phyloP scores from a whole-genome alignment of 2,797 vertebrate genomes.

The Pangasius macronema region DNA sequence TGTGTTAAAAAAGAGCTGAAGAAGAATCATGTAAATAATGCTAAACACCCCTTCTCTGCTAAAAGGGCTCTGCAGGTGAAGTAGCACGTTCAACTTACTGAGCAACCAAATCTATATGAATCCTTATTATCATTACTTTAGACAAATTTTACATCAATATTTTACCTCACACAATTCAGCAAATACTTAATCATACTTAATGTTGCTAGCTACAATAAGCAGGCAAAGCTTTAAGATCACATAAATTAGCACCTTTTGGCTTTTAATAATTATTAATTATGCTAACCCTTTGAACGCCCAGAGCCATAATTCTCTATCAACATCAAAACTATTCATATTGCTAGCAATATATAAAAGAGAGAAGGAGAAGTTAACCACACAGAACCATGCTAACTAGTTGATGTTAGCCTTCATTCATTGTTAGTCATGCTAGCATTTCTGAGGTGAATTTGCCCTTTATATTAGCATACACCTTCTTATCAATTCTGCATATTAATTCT shows the following conservation, averaged over 20 bases:
- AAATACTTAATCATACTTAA: neutral
- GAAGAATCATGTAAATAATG: neutral
- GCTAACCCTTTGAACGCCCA: neutral
- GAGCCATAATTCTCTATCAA: neutral
- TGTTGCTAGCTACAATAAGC: too few relatives aligned
- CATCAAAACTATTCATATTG: neutral
- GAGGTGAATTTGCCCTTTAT: neutral
- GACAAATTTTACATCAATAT: neutral
- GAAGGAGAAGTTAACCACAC: neutral
- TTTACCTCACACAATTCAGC: neutral
- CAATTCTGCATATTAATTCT: neutral
- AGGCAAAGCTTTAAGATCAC: neutral
- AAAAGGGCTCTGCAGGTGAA: neutral
- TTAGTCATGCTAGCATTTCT: neutral
- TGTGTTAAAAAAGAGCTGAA: neutral
- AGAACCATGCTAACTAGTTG: neutral
- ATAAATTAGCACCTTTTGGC: neutral
- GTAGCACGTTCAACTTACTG: neutral
- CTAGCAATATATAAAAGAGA: neutral
- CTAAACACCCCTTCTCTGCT: neutral
- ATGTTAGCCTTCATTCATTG: neutral
- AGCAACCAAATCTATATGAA: neutral
- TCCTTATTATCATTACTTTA: neutral
- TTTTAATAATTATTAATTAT: neutral
- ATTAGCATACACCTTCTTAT: neutral